Evolutionary conservation across 2,888 invertebrate genomes (phyloP).

Genomic region (Busseola fusca): DNA sequence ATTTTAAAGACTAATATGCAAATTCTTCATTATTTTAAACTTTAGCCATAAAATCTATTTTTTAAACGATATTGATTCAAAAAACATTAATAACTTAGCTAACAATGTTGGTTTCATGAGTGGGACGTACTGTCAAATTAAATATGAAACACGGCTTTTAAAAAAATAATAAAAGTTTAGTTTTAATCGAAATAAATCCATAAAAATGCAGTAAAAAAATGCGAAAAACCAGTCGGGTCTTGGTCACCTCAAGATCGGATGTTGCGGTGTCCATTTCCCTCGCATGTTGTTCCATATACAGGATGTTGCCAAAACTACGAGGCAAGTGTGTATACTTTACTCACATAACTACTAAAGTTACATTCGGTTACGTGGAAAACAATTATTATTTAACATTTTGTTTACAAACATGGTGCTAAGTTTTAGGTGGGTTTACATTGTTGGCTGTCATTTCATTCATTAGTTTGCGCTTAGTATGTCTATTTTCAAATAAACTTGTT

Average conservation of each 20-base stretch:
- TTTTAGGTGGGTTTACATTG: constrained; percentile 60
- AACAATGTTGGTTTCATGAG: constrained; percentile 28
- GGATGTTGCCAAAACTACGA: constrained; percentile 87
- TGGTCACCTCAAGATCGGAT: constrained; percentile 75
- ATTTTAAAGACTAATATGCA: constrained; percentile 20
- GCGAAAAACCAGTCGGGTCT: constrained; percentile 50
- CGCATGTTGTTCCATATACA: constrained; percentile 77
- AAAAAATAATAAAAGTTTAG: constrained; percentile 11
- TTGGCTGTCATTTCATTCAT: constrained; percentile 55
- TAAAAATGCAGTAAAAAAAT: constrained; percentile 58
- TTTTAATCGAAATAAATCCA: constrained; percentile 50
- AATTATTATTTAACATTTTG: constrained; percentile 71
- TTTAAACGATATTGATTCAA: background rate
- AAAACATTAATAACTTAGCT: constrained; percentile 1
- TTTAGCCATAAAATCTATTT: constrained; percentile 15
- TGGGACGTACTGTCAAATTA: constrained; percentile 47
- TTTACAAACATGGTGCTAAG: constrained; percentile 65
- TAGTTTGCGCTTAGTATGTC: constrained; percentile 27
- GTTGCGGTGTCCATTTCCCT: constrained; percentile 87
- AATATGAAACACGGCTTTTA: constrained; percentile 29
- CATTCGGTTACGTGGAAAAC: constrained; percentile 72
- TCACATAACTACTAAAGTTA: constrained; percentile 71
- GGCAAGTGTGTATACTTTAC: constrained; percentile 72
- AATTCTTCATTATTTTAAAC: constrained; percentile 6
- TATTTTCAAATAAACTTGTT: constrained; percentile 24